Percentiles rank a stretch among this genome's conserved stretches.
Evolutionary conservation across 2,888 invertebrate genomes (phyloP).

Genomic region (Trichogramma dendrolimi): DNA sequence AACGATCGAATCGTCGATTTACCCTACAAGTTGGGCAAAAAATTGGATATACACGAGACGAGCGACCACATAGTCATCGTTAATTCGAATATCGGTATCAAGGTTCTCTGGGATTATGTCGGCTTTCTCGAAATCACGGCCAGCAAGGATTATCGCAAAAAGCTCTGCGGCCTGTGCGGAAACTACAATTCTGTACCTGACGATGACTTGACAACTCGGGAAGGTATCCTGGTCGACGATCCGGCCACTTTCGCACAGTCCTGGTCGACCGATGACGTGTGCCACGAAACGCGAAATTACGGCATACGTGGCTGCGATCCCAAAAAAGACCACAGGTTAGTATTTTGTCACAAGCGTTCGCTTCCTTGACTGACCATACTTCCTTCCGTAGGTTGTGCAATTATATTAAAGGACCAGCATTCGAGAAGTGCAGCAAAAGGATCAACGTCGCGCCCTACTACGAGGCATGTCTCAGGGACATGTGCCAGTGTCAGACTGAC

Average conservation of each 20-base stretch:
- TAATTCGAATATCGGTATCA: constrained; percentile 70
- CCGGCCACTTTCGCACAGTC: constrained; percentile 73
- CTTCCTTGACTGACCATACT: no score
- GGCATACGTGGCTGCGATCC: constrained; percentile 27
- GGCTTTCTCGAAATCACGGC: constrained; percentile 83
- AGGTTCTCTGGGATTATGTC: constrained; percentile 87
- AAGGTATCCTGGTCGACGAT: constrained; percentile 66
- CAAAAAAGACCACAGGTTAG: constrained; percentile 45
- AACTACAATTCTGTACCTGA: constrained; percentile 84
- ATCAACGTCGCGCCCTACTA: constrained; percentile 79
- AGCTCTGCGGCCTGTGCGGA: constrained; percentile 88
- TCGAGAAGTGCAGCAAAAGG: constrained; percentile 73
- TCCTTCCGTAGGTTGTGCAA: constrained; percentile 17
- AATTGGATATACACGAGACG: constrained; percentile 59
- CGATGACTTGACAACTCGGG: constrained; percentile 76
- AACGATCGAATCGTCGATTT: constrained; percentile 71
- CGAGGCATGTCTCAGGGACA: constrained; percentile 80
- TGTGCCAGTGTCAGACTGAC: constrained; percentile 78
- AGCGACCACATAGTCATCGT: constrained; percentile 64
- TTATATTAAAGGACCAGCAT: constrained; percentile 47
- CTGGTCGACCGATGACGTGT: constrained; percentile 63
- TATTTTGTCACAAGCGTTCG: neutral
- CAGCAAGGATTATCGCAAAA: constrained; percentile 68
- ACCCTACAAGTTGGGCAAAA: constrained; percentile 61
- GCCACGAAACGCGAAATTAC: constrained; percentile 13